phyloP scores from a whole-genome alignment of 2,888 invertebrate species.

The Drosophila hawaiiensis region DNA sequence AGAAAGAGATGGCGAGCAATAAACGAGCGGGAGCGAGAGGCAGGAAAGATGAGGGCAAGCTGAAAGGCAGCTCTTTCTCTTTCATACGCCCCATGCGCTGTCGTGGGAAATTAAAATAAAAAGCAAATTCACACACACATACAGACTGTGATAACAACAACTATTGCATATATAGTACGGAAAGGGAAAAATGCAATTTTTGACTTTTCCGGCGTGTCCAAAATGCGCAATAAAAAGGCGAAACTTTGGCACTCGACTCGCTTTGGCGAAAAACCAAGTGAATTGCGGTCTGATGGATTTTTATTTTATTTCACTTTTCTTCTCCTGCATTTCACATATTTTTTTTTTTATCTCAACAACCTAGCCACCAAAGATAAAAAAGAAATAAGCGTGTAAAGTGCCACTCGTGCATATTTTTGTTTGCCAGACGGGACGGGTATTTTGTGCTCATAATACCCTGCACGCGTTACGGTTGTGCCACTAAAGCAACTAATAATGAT shows the following conservation, averaged over 20 bases:
- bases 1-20: slow-evolving; percentile 20
- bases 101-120: slow-evolving; percentile 78
- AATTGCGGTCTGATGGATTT: slow-evolving; percentile 66
- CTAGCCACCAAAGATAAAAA: slow-evolving; percentile 11
- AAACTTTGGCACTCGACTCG: slow-evolving; percentile 40
- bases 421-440: slow-evolving; percentile 15
- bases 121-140: slow-evolving; percentile 39
- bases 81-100: slow-evolving; percentile 54
- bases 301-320: slow-evolving; percentile 30
- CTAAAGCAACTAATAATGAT: fast-evolving
- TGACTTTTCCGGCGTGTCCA: slow-evolving; percentile 64
- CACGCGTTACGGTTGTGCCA: background rate
- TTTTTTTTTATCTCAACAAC: slow-evolving; percentile 16
- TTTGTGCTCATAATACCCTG: background rate
- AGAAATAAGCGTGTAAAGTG: slow-evolving; percentile 41
- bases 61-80: slow-evolving; percentile 35
- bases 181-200: slow-evolving; percentile 60
- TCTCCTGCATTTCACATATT: slow-evolving; percentile 8
- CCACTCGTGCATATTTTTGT: slow-evolving; percentile 34
- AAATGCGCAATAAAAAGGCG: slow-evolving; percentile 55
- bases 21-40: background rate
- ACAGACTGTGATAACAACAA: slow-evolving; percentile 34
- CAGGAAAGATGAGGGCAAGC: slow-evolving; percentile 4
- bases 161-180: slow-evolving; percentile 52
- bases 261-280: slow-evolving; percentile 50